Base-by-base conservation (phyloP, 2,888 invertebrate genomes). In the Calameuta pallipes region DNA sequence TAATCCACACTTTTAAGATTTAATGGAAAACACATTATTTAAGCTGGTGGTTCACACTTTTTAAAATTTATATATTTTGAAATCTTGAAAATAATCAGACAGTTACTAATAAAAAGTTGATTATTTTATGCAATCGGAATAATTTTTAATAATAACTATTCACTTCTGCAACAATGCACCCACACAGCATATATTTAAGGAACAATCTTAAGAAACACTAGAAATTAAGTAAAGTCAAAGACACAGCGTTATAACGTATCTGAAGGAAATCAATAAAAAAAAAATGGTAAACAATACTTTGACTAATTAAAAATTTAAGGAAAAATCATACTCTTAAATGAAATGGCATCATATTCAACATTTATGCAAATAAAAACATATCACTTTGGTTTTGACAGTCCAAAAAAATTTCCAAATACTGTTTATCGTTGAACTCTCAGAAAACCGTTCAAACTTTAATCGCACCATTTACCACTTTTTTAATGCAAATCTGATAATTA, bases 41-140 rank as follows among this genome's bases (percentile, higher is more conserved):
- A 56, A 23, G 0, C 56, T 56, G 23, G 9, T 56, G 9, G 23
- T 56, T 56, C 1, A 56, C 23, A 56, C 23, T 23, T 37, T 3
- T 23, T 56, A 36, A 13, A 73, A 73, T 6, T 31, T 31, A n/a
- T 3, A 71, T 36, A 74, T 36, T 34, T 37, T 69, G 30, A 75
- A 41, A 15, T n/a, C 68, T 34, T 41, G 70, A 37, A 23, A 13
- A 15, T 71, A 36, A 36, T 70, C 35, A 41, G 23, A 73, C 36
- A n/a, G 71, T 68, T n/a, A 33, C 75, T 68, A 76, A 78, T 78
- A 79, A 73, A 76, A 23, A 23, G 9, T 15, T 56, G 56, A 56
- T 23, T 56, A 23, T 56, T 56, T 23, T 56, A 56, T 56, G 56
- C 56, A 56, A 41, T 56, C 23, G 6, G 15, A 56, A 56, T 23